Percentiles rank a stretch among this genome's conserved stretches.
Conservation (phyloP, 2,797 vertebrate species). For the Calcarius lapponicus region DNA sequence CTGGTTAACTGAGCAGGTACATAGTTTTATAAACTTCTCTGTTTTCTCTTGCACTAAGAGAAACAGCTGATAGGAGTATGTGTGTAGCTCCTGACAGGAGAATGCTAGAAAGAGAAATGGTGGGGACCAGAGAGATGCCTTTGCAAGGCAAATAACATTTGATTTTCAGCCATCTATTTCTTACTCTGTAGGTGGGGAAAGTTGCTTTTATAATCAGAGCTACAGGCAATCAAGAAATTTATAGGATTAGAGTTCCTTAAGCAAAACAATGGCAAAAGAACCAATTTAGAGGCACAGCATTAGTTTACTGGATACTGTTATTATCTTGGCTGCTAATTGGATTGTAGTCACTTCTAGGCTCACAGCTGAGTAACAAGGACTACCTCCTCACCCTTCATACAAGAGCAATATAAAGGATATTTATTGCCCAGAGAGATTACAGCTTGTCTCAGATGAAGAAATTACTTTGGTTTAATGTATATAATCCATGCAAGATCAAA, state of each 20-base stretch:
- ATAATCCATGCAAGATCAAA: not conserved
- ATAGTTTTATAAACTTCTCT: not conserved
- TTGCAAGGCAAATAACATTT: not conserved
- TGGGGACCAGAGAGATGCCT: not conserved
- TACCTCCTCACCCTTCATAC: not conserved
- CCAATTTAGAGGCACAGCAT: not conserved
- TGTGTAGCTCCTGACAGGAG: not conserved
- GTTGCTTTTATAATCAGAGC: constrained; percentile 22
- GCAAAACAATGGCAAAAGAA: not conserved
- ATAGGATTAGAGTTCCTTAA: constrained; percentile 33
- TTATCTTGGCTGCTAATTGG: not conserved
- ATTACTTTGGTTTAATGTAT: not conserved
- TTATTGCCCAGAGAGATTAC: not conserved
- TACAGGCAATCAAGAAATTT: not conserved
- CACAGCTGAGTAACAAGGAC: not conserved
- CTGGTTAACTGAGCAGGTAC: not conserved
- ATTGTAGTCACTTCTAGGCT: not conserved
- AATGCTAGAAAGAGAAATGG: not conserved
- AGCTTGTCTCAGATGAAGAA: not conserved
- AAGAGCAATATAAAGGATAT: not conserved
- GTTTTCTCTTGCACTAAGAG: not conserved
- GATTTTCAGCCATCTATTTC: not conserved
- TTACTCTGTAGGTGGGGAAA: not conserved
- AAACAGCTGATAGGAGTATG: not conserved
- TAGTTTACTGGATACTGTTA: not conserved